Evolutionary conservation across 1,140 invertebrate species (phyloP), one percentile per base, ranked within the genome.

Genomic region (Drosophila quadrilineata): DNA sequence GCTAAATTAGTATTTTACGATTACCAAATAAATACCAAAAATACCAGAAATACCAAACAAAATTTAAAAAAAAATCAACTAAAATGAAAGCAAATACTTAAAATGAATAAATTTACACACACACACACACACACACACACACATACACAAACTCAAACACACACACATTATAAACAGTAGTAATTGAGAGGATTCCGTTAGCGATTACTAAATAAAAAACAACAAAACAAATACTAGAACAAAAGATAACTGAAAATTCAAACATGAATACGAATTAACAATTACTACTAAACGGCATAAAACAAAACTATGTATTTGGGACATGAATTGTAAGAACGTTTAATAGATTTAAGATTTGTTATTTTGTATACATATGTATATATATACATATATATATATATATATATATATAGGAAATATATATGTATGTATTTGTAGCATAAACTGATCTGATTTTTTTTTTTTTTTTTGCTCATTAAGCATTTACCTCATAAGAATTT

Each of bases 1-100:
- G 87, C 87, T 87, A 88, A 87, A 88, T 87, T 87, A 88, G 85
- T 88, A 88, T 88, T 80, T 88, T 76, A 88, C 68, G 60, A 77
- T 79, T 85, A 28, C 69, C 76, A 77, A 75, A 56, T 9, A 38
- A 46, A 54, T 16, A 40, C n/a, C 12, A 21, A 38, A 38, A 5
- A 19, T 8, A 45, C 3, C 9, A 1, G 3, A 45, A 43, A 28
- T 57, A 64, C 53, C n/a, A n/a, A n/a, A n/a, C n/a, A n/a, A n/a
- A n/a, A n/a, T n/a, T n/a, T n/a, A n/a, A n/a, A n/a, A n/a, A n/a
- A n/a, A n/a, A n/a, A n/a, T n/a, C n/a, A n/a, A n/a, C n/a, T n/a
- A n/a, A 26, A 50, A 36, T 33, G 36, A 64, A 24, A 54, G 43
- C 10, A 52, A 16, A 28, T 2, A 17, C 49, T n/a, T n/a, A 12